A percentile compares a stretch with the other conserved stretches of the same genome.
Evolutionary conservation across 2,888 invertebrate species (phyloP).

Genomic region (Gnatocerus cornutus): DNA sequence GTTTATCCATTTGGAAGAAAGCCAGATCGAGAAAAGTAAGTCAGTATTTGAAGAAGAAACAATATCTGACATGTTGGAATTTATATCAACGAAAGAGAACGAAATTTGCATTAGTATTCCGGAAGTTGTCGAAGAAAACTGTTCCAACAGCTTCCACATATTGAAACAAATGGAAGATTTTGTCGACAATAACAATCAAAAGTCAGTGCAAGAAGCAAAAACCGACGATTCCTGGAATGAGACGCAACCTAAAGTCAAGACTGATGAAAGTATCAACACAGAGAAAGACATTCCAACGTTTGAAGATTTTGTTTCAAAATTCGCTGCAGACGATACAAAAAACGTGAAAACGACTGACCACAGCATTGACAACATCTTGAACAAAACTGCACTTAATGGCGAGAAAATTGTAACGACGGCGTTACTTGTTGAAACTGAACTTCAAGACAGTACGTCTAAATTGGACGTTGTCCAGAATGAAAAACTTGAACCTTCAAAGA

Average conservation of each 20-base stretch:
- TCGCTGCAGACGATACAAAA: background rate
- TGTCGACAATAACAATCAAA: constrained; percentile 22
- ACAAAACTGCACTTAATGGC: constrained; percentile 9
- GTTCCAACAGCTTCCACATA: constrained; percentile 42
- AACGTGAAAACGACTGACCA: constrained; percentile 40
- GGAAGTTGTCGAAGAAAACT: constrained; percentile 37
- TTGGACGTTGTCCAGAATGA: background rate
- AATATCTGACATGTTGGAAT: constrained; percentile 46
- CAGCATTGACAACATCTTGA: constrained; percentile 43
- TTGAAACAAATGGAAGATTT: constrained; percentile 51
- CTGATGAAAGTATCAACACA: background rate
- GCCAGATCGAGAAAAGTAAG: constrained; percentile 6
- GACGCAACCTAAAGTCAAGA: too few species aligned
- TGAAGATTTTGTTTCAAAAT: background rate
- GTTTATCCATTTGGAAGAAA: constrained; percentile 44
- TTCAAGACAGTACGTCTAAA: background rate
- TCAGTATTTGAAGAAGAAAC: constrained; percentile 52
- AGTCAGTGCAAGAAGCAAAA: background rate
- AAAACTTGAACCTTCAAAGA: background rate
- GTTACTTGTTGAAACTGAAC: background rate
- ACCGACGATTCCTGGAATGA: too few species aligned
- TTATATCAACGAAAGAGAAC: constrained; percentile 36
- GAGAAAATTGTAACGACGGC: background rate
- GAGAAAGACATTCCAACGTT: background rate
- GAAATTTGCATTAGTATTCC: constrained; percentile 49